Conservation (phyloP, 1,140 invertebrate species). For the Hylaeus anthracinus region DNA sequence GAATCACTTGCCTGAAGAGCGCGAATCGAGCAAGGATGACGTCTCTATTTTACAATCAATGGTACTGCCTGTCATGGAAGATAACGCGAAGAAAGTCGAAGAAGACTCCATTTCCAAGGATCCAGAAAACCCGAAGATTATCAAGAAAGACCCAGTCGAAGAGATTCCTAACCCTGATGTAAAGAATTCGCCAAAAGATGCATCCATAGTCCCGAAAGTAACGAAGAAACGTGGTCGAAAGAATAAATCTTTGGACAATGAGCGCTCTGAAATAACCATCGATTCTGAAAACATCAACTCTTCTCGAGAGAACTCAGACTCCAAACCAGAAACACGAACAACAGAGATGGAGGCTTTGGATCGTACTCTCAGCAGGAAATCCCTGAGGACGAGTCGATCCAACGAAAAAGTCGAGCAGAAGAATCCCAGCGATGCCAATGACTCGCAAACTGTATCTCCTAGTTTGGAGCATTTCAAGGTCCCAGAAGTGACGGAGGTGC, state of each 20-base stretch:
- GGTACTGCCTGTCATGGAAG: neutral
- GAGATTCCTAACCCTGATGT: neutral
- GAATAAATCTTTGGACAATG: slow-evolving; percentile 39
- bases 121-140: neutral
- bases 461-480: slow-evolving; percentile 55
- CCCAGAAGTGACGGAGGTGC: slow-evolving; percentile 49
- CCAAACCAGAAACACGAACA: neutral
- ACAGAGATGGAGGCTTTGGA: neutral
- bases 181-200: neutral
- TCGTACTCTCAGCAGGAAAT: slow-evolving; percentile 14
- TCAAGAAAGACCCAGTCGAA: neutral
- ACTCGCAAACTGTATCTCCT: neutral
- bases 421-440: neutral
- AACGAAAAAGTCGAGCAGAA: neutral
- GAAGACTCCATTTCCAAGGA: neutral
- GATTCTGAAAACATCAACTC: too few relatives aligned
- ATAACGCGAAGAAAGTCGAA: too few relatives aligned
- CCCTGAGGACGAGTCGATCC: neutral
- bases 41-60: neutral
- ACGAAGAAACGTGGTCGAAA: slow-evolving; percentile 48
- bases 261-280: neutral
- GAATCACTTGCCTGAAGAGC: neutral
- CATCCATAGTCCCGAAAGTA: neutral
- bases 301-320: neutral
- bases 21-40: neutral